Percentiles rank a stretch among this genome's conserved stretches.
Conservation (phyloP, 2,113 vertebrate species). For the Callopanchax toddi region DNA sequence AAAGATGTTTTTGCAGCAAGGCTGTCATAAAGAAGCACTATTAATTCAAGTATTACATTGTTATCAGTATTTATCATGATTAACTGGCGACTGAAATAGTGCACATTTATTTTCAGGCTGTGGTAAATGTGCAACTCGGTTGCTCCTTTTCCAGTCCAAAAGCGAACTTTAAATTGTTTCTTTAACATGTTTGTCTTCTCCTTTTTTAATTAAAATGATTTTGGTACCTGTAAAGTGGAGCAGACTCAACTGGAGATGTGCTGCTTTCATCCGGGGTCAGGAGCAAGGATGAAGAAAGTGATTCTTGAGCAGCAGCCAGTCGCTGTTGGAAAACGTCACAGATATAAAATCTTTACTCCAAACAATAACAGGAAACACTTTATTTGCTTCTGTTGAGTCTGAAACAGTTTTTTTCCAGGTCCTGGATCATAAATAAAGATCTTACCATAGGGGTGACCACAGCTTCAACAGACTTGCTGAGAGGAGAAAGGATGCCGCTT, state of each 20-base stretch:
- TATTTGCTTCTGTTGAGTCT: neutral
- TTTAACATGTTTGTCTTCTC: neutral
- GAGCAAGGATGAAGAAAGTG: slow-evolving; percentile 43
- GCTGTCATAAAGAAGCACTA: no score
- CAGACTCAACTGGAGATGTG: slow-evolving; percentile 36
- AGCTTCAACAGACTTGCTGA: slow-evolving; percentile 81
- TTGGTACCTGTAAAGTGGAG: slow-evolving; percentile 80
- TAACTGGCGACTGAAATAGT: no score
- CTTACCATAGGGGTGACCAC: slow-evolving; percentile 81
- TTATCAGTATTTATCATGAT: no score
- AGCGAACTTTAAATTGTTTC: no score
- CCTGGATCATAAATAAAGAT: neutral
- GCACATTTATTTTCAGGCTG: no score
- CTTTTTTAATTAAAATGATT: neutral
- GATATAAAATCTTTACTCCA: neutral
- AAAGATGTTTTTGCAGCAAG: no score
- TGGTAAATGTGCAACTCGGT: no score
- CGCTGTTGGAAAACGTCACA: slow-evolving; percentile 50
- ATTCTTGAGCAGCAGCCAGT: slow-evolving; percentile 40
- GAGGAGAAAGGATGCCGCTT: slow-evolving; percentile 78
- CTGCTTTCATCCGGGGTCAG: slow-evolving; percentile 38
- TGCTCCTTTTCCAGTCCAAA: no score
- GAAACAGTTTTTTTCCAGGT: neutral
- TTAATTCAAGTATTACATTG: no score
- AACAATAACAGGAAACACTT: neutral